phyloP scores from a whole-genome alignment of 2,113 vertebrate genomes.

The Aramus guarauna region DNA sequence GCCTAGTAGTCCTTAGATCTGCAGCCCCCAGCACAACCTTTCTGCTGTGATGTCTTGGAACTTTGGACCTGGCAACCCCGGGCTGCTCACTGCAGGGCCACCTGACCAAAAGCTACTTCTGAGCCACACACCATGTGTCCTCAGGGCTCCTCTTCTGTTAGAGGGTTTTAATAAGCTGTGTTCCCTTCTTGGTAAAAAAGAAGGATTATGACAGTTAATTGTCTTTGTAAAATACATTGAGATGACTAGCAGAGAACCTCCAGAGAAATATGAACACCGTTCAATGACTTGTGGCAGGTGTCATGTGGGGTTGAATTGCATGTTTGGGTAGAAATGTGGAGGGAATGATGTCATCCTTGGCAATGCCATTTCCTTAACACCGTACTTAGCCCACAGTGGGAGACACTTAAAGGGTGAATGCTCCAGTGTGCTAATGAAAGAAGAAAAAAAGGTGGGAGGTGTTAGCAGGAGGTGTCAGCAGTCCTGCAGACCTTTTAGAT shows the following conservation, averaged over 20 bases:
- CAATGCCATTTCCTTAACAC: background rate
- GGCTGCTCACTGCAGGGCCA: background rate
- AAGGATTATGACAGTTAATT: background rate
- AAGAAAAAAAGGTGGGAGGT: background rate
- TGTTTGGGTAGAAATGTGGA: fast-evolving
- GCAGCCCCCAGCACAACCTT: background rate
- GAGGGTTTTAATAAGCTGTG: background rate
- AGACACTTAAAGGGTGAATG: background rate
- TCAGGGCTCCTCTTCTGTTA: background rate
- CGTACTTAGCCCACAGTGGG: fast-evolving
- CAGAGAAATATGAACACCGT: fast-evolving
- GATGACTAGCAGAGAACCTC: background rate
- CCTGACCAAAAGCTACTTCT: background rate
- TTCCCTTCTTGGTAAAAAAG: background rate
- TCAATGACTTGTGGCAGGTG: fast-evolving
- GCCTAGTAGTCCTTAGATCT: background rate
- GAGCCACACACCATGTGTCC: background rate
- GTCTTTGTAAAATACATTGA: background rate
- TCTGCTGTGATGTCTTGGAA: background rate
- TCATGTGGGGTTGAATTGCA: background rate
- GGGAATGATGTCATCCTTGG: background rate
- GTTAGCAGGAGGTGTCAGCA: background rate
- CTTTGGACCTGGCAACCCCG: background rate
- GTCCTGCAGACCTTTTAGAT: background rate
- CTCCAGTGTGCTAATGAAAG: background rate